phyloP scores from a whole-genome alignment of 2,888 invertebrate species.

The Toxonevra muliebris region DNA sequence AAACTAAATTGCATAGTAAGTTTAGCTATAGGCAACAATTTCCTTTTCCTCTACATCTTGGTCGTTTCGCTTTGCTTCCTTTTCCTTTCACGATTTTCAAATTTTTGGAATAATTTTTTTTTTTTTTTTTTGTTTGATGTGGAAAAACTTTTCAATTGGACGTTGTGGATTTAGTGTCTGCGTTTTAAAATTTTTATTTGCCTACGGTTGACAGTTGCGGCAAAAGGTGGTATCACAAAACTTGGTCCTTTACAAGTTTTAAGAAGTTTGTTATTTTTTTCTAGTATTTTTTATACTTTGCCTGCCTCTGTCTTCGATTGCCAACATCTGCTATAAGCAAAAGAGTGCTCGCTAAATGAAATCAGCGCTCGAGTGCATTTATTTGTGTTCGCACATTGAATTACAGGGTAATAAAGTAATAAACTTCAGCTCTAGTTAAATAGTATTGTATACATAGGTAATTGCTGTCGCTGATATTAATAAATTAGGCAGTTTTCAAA shows the following conservation, averaged over 20 bases:
- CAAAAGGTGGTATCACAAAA: slow-evolving; percentile 42
- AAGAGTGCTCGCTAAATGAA: slow-evolving; percentile 22
- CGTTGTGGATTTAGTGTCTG: slow-evolving; percentile 46
- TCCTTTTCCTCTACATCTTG: no score
- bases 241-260: slow-evolving; percentile 36
- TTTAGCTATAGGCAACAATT: no score
- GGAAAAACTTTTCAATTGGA: slow-evolving; percentile 46
- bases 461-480: no score
- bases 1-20: no score
- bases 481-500: no score
- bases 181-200: slow-evolving; percentile 44
- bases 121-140: no score
- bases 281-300: slow-evolving; percentile 3
- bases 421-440: no score
- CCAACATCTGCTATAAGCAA: slow-evolving; percentile 19
- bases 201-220: slow-evolving; percentile 44
- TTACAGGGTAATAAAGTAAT: no score
- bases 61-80: no score
- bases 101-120: no score
- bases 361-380: slow-evolving; percentile 26
- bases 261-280: slow-evolving; percentile 16
- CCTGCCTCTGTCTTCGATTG: neutral
- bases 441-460: no score
- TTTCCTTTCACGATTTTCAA: no score
- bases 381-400: slow-evolving; percentile 23